These are phyloP conservation scores for Spodoptera littoralis DNA, from an alignment of 2,888 invertebrate species.

Conservation along the genomic window DNA sequence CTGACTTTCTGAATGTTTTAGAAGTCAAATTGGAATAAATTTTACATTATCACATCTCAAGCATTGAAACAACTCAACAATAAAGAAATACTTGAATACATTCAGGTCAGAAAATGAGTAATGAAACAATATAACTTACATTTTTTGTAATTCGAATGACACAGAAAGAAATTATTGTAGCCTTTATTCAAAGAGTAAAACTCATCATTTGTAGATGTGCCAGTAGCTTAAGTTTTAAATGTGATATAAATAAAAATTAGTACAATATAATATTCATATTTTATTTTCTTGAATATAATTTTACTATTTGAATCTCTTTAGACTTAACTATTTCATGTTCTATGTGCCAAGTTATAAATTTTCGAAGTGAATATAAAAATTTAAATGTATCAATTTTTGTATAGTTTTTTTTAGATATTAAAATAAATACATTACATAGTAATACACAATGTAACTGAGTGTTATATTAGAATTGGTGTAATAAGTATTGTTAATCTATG, in stretches of 20 bases:
- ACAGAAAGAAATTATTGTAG: background rate
- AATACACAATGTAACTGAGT: conserved; percentile 58
- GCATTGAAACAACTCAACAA: too few relatives aligned
- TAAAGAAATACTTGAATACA: too few relatives aligned
- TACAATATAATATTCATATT: conserved; percentile 34
- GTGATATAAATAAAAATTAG: conserved; percentile 72
- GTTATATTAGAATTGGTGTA: conserved; percentile 76
- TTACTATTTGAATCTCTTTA: conserved; percentile 57
- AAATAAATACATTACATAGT: conserved; percentile 47
- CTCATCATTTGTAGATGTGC: conserved; percentile 59
- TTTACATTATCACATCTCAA: too few relatives aligned
- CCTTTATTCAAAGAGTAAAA: conserved; percentile 19
- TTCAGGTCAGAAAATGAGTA: too few relatives aligned
- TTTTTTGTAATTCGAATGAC: background rate
- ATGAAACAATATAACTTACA: background rate
- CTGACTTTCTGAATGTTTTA: too few relatives aligned
- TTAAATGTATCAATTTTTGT: conserved; percentile 58
- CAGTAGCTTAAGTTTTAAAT: conserved; percentile 71
- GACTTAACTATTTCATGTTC: conserved; percentile 55
- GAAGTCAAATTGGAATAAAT: too few relatives aligned
- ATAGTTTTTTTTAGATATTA: conserved; percentile 52
- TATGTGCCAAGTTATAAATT: conserved; percentile 74
- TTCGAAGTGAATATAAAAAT: conserved; percentile 56
- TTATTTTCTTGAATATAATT: conserved; percentile 46
- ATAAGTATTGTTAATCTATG: conserved; percentile 79